Percentiles rank a stretch among this genome's conserved stretches.
These are phyloP conservation scores for Perdita meconis DNA, from an alignment of 2,888 invertebrate species.

Conservation along the genomic window DNA sequence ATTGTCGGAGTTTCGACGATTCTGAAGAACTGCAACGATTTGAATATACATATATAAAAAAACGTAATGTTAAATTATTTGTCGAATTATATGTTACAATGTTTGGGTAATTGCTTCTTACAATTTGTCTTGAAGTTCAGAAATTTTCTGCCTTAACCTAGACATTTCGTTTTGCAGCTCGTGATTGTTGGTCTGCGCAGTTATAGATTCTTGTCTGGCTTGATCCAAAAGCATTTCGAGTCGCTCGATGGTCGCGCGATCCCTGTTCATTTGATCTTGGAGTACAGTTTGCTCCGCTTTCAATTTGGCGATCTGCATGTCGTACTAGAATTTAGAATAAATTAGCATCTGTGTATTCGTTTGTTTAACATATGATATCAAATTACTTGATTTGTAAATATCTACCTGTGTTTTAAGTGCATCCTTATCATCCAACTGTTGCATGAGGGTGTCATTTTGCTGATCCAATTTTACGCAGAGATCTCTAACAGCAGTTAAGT, in stretches of 20 bases:
- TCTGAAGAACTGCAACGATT: conserved; percentile 78
- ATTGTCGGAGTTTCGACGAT: conserved; percentile 84
- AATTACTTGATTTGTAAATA: background rate
- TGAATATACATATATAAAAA: too few relatives aligned
- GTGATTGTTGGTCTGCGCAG: conserved; percentile 87
- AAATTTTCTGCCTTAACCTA: conserved; percentile 86
- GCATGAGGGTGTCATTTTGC: conserved; percentile 88
- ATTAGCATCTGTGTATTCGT: too few relatives aligned
- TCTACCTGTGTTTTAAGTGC: conserved; percentile 83
- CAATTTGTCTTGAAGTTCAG: conserved; percentile 85
- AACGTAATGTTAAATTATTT: background rate
- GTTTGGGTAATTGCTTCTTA: conserved; percentile 65
- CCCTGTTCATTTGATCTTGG: conserved; percentile 83
- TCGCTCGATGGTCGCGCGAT: conserved; percentile 85
- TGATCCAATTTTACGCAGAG: conserved; percentile 88
- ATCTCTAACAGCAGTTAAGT: conserved; percentile 86
- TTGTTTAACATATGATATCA: background rate
- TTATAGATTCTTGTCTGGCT: conserved; percentile 87
- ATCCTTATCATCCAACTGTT: conserved; percentile 86
- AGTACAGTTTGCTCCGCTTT: conserved; percentile 84
- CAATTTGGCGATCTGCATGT: conserved; percentile 85
- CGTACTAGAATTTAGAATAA: conserved; percentile 83
- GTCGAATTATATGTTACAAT: background rate
- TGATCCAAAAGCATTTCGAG: conserved; percentile 86
- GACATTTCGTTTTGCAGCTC: conserved; percentile 88